Evolutionary conservation across 2,888 invertebrate species (phyloP), one percentile per base, ranked within the genome.

Genomic region (Nycteola revayana): DNA sequence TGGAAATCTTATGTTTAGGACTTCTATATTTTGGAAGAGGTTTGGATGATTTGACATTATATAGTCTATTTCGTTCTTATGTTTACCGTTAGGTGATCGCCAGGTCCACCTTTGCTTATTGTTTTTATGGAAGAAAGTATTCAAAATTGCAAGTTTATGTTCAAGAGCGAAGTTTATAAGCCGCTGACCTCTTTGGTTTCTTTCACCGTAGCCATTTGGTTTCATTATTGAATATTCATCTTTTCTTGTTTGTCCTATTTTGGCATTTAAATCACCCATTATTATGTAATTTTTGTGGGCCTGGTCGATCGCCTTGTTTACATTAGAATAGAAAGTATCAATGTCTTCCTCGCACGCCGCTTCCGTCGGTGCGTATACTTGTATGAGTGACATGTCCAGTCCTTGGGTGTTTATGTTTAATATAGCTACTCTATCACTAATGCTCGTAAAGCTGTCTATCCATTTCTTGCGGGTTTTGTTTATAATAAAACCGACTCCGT

Each of bases 51-150:
- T 55, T 36, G 55, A 44, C 8, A 57, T 22, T 1, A 53, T 41
- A 11, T 41, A 54, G 11, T 58, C 56, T 7, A 54, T 52, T 42
- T 56, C 42, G 10, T 60, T 54, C 38, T 48, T 48, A 9, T 36
- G 17, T 18, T 25, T 1, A 1, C 9, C 11, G 7, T 18, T 18
- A 6, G 30, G 30, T 1, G 30, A 44, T 7, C 26, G 25, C 55
- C 53, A 53, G 2, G 60, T 59, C 54, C 54, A 59, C 34, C 36
- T 52, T 1, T 22, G 36, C 10, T 20, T 46, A n/a, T 28, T 9
- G 32, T 42, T 49, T 33, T 47, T 56, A 5, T 40, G 33, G 10
- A 42, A 52, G 24, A 32, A 53, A 1, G 52, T 53, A 34, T 57
- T 58, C 25, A 57, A 10, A 2, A 59, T 53, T 7, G 48, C 5